Percentiles rank a stretch among this genome's conserved stretches.
phyloP scores from a whole-genome alignment of 2,888 invertebrate genomes.

The Andrena marginata region DNA sequence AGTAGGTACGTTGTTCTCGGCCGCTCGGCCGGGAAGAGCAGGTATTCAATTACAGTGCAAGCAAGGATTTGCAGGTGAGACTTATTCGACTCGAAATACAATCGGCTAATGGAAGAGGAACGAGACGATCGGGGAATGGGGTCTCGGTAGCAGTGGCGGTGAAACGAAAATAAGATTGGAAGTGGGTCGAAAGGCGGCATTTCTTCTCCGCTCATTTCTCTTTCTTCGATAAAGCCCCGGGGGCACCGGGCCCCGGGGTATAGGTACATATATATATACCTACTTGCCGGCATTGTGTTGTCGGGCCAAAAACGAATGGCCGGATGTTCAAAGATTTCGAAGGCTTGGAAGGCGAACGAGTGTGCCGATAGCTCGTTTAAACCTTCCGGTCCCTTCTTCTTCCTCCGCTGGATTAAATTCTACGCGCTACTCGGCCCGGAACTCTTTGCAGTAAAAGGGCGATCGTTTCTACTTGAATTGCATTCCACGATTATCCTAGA shows the following conservation, averaged over 20 bases:
- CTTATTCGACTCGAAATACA: constrained; percentile 77
- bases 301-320: constrained; percentile 66
- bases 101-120: constrained; percentile 78
- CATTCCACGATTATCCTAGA: constrained; percentile 33
- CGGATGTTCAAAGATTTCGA: constrained; percentile 71
- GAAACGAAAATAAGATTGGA: constrained; percentile 73
- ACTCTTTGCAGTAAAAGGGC: constrained; percentile 36
- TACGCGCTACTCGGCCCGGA: constrained; percentile 36
- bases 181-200: constrained; percentile 67
- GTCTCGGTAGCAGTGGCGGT: background rate
- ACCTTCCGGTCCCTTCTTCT: constrained; percentile 18
- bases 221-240: constrained; percentile 47
- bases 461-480: constrained; percentile 42
- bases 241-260: background rate
- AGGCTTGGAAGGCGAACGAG: constrained; percentile 55
- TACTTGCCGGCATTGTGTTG: constrained; percentile 57
- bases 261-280: constrained; percentile 28
- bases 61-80: constrained; percentile 72
- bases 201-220: constrained; percentile 67
- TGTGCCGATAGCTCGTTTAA: constrained; percentile 57
- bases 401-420: constrained; percentile 55
- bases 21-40: background rate
- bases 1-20: background rate
- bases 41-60: constrained; percentile 71
- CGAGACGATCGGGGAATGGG: constrained; percentile 28